Base-by-base conservation (phyloP, 2,113 vertebrate genomes). In the Dunckerocampus dactyliophorus region DNA sequence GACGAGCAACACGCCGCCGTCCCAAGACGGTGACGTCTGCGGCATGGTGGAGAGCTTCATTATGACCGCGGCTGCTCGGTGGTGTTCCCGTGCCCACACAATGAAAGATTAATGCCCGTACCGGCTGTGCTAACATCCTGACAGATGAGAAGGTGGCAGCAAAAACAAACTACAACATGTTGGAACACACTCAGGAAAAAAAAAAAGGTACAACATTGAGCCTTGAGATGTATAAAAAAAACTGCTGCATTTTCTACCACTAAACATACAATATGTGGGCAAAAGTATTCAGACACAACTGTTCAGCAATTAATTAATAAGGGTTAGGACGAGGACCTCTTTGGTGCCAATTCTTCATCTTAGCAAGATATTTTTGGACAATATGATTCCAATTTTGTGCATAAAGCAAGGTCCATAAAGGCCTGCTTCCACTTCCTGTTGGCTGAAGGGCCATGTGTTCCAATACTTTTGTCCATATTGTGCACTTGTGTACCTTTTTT, bases 61-160 rank as follows among this genome's bases (percentile, higher is more conserved):
- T 78, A 87, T 74, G 84, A 86, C 79, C 82, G 76, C 74, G 60
- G 81, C 74, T 82, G 80, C 85, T 84, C 70, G 73, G 85, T 74
- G 79, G 76, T 63, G 63, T 81, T 79, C 75, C 77, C 59, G 13
- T 66, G 63, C 84, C 76, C 81, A 80, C 81, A 77, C 75, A 81
- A 86, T 83, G 69, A 88, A 87, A 88, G 78, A 86, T 88, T 85
- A 87, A 87, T 87, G 83, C 62, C 81, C 46, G 54, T 69, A 68
- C 83, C 76, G 63, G 71, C 82, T 72, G 72, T 69, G 80, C 82
- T 87, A 84, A 85, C 82, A 80, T 69, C 72, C 66, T 59, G 70
- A 63, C 62, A 19, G 64, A 76, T 67, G 65, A 75, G 65, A 50
- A 37, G 28, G 6, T 14, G 17, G 31, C 43, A 47, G 46, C 21